Evolutionary conservation across 2,888 invertebrate genomes (phyloP).

Genomic region (Hemithea aestivaria): DNA sequence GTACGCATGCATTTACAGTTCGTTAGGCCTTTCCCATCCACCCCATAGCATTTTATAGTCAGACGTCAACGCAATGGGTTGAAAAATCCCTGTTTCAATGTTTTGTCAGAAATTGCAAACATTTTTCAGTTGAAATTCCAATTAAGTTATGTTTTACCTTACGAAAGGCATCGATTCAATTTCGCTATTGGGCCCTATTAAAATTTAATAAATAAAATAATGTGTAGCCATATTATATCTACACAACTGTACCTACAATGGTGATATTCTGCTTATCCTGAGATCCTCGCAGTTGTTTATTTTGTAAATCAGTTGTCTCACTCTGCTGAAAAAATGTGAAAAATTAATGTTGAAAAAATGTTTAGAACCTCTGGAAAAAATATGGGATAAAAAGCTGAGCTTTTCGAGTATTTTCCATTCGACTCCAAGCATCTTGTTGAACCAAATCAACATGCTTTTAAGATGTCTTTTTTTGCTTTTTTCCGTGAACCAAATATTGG

Average conservation of each 20-base stretch:
- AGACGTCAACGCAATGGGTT: constrained; percentile 45
- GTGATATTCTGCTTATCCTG: too few species aligned
- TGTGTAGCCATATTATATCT: too few species aligned
- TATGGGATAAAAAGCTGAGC: constrained; percentile 30
- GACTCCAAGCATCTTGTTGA: constrained; percentile 7
- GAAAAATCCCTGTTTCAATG: constrained; percentile 22
- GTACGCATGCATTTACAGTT: constrained; percentile 12
- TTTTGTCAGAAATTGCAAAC: constrained; percentile 31
- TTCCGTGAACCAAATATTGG: constrained; percentile 60
- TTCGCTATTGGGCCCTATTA: too few species aligned
- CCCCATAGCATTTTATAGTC: constrained; percentile 40
- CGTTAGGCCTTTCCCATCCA: constrained; percentile 18
- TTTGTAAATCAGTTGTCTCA: too few species aligned
- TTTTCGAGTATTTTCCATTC: constrained; percentile 32
- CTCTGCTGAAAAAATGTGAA: too few species aligned
- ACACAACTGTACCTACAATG: too few species aligned
- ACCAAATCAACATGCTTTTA: constrained; percentile 45
- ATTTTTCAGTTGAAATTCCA: too few species aligned
- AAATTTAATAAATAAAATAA: too few species aligned
- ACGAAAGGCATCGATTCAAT: too few species aligned
- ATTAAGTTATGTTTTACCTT: too few species aligned
- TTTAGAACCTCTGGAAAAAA: constrained; percentile 25
- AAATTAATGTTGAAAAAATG: constrained; percentile 10
- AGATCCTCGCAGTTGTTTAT: too few species aligned
- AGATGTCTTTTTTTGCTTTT: constrained; percentile 49